phyloP scores from a whole-genome alignment of 2,888 invertebrate species.

The Lacanobia wlatinum region DNA sequence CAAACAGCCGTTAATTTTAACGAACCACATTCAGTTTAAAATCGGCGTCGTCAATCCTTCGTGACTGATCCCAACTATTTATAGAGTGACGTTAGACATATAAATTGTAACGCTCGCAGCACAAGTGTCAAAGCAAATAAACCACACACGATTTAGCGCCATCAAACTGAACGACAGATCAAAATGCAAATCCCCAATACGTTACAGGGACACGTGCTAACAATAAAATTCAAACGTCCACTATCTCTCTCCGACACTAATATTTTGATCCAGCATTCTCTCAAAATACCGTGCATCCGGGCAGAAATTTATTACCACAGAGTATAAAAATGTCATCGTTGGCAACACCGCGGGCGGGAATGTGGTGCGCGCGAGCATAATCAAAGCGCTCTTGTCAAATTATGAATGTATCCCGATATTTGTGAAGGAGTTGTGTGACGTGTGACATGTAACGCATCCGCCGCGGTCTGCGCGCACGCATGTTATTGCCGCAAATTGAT shows the following conservation, averaged over 20 bases:
- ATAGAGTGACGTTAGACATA: conserved; percentile 60
- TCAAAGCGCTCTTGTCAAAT: conserved; percentile 86
- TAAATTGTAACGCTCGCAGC: conserved; percentile 63
- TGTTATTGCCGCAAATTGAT: conserved; percentile 73
- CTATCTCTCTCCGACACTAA: conserved; percentile 74
- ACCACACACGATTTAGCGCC: conserved; percentile 70
- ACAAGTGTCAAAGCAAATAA: conserved; percentile 71
- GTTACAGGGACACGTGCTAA: conserved; percentile 77
- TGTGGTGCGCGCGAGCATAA: conserved; percentile 72
- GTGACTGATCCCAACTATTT: conserved; percentile 63
- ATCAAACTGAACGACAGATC: conserved; percentile 72
- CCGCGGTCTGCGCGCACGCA: conserved; percentile 70
- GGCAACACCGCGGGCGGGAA: conserved; percentile 74
- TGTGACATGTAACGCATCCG: conserved; percentile 84
- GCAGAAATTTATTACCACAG: conserved; percentile 80
- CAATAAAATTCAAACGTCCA: conserved; percentile 80
- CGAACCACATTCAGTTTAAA: conserved; percentile 49
- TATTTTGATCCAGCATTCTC: conserved; percentile 81
- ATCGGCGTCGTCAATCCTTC: conserved; percentile 58
- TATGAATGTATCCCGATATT: conserved; percentile 87
- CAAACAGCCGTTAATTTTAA: conserved; percentile 57
- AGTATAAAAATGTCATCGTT: conserved; percentile 86
- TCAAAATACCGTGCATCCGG: conserved; percentile 83
- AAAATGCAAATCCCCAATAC: conserved; percentile 73
- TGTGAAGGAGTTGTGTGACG: conserved; percentile 87